A percentile compares a stretch with the other conserved stretches of the same genome.
Conservation (phyloP, 2,888 invertebrate genomes). For the Halictus quadricinctus region DNA sequence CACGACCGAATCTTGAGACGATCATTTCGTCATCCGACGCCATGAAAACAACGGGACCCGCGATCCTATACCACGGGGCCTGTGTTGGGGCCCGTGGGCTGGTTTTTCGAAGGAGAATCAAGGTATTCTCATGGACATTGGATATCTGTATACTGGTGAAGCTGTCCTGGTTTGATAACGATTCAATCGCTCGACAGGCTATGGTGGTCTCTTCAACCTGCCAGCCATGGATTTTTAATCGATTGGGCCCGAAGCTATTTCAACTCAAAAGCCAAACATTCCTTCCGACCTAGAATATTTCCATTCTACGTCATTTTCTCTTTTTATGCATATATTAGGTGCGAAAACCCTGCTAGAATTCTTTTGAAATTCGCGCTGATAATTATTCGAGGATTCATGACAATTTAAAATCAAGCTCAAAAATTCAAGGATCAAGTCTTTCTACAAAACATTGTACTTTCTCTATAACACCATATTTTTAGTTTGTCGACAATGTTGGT, state of each 20-base stretch:
- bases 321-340: too few species aligned
- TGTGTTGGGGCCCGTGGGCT: background rate
- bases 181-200: background rate
- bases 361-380: too few species aligned
- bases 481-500: too few species aligned
- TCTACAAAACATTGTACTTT: too few species aligned
- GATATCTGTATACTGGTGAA: background rate
- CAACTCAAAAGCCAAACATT: background rate
- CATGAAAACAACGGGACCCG: conserved; percentile 49
- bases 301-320: too few species aligned
- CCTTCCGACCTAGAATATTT: background rate
- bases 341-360: too few species aligned
- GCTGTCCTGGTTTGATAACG: background rate
- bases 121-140: background rate
- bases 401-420: background rate
- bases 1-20: background rate
- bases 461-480: too few species aligned
- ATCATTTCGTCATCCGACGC: conserved; percentile 14
- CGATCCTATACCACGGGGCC: background rate
- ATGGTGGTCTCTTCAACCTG: too few species aligned
- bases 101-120: background rate
- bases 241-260: too few species aligned
- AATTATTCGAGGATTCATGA: background rate
- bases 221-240: too few species aligned
- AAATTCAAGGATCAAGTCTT: background rate